Evolutionary conservation across 2,113 vertebrate genomes (phyloP).

Genomic region (Macaca fascicularis): T2T-MFA8v1.1 NC_088392.1:15131501-15132000

Average conservation of each 20-base stretch:
- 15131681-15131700: neutral
- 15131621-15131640: neutral
- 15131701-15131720: neutral
- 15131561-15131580: neutral
- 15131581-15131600: neutral
- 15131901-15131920: neutral
- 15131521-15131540: neutral
- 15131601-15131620: neutral
- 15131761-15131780: rapidly evolving
- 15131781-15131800: neutral
- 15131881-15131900: neutral
- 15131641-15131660: neutral
- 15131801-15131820: neutral
- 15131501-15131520: neutral
- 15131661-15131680: neutral
- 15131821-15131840: neutral
- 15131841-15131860: rapidly evolving
- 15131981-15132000: rapidly evolving
- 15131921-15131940: neutral
- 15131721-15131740: neutral
- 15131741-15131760: neutral
- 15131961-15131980: neutral
- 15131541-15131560: neutral
- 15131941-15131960: neutral
- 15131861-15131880: rapidly evolving